These are phyloP conservation scores for Aethes cnicana DNA, from an alignment of 2,888 invertebrate species.

Conservation along the genomic window DNA sequence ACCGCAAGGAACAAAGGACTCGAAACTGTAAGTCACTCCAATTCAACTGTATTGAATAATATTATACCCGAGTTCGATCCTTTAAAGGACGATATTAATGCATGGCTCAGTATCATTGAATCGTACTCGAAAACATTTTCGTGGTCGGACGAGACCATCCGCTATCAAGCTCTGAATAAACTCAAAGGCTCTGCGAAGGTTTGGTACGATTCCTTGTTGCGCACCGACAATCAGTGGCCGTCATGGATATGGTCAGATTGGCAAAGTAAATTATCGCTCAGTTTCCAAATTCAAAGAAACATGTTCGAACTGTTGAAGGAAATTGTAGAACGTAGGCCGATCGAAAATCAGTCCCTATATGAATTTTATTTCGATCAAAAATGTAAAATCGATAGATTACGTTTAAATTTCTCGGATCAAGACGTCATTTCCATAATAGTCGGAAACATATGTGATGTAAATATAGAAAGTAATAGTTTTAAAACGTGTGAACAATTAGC, in stretches of 20 bases:
- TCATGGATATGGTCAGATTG: slow-evolving; percentile 29
- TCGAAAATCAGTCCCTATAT: background rate
- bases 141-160: slow-evolving; percentile 3
- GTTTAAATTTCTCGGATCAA: slow-evolving; percentile 1
- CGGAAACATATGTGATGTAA: slow-evolving; percentile 22
- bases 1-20: too few species aligned
- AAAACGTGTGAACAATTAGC: slow-evolving; percentile 9
- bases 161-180: too few species aligned
- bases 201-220: too few species aligned
- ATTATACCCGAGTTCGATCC: too few species aligned
- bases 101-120: slow-evolving; percentile 3
- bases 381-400: background rate
- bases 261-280: slow-evolving; percentile 20
- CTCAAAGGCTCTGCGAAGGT: too few species aligned
- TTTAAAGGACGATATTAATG: too few species aligned
- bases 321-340: too few species aligned
- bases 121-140: slow-evolving; percentile 2
- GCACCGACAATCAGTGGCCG: slow-evolving; percentile 18
- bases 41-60: too few species aligned
- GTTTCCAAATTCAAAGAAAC: slow-evolving; percentile 23
- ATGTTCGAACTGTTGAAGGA: too few species aligned
- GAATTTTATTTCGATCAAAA: slow-evolving; percentile 9
- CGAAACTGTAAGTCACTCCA: too few species aligned
- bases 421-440: background rate
- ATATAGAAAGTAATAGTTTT: slow-evolving; percentile 28